Percentiles rank a stretch among this genome's conserved stretches.
phyloP scores from a whole-genome alignment of 2,113 vertebrate genomes.

The Paraplagusia blochii region DNA sequence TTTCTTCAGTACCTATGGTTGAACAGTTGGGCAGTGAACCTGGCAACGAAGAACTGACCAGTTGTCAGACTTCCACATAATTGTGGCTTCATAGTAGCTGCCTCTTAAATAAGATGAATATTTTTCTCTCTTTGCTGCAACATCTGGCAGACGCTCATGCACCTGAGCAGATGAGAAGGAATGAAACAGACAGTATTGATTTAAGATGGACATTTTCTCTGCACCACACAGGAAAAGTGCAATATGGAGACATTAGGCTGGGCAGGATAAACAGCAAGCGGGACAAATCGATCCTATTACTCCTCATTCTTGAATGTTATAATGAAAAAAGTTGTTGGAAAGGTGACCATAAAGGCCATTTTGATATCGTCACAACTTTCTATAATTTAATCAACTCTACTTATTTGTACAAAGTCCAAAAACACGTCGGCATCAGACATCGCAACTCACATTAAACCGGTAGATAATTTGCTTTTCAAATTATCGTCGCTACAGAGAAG shows the following conservation, averaged over 20 bases:
- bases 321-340: slow-evolving; percentile 17
- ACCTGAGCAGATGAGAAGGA: slow-evolving; percentile 27
- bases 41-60: background rate
- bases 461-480: slow-evolving; percentile 14
- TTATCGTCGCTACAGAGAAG: slow-evolving; percentile 25
- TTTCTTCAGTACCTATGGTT: background rate
- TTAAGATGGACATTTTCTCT: slow-evolving; percentile 21
- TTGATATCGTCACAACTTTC: slow-evolving; percentile 18
- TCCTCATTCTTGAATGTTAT: slow-evolving; percentile 28
- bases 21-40: background rate
- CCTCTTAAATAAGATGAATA: slow-evolving; percentile 17
- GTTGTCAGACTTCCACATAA: slow-evolving; percentile 1
- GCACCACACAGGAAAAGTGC: slow-evolving; percentile 23
- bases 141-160: slow-evolving; percentile 28
- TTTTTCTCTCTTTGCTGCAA: slow-evolving; percentile 14
- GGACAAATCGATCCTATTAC: slow-evolving; percentile 23
- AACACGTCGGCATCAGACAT: slow-evolving; percentile 27
- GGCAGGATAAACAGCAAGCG: slow-evolving; percentile 12
- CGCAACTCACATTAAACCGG: slow-evolving; percentile 13
- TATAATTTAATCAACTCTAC: slow-evolving; percentile 25
- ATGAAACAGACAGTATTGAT: slow-evolving; percentile 21
- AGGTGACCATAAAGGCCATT: slow-evolving; percentile 4
- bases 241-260: slow-evolving; percentile 25
- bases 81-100: background rate
- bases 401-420: background rate